Conservation (phyloP, 2,888 invertebrate species). For the Diplolepis rosae region DNA sequence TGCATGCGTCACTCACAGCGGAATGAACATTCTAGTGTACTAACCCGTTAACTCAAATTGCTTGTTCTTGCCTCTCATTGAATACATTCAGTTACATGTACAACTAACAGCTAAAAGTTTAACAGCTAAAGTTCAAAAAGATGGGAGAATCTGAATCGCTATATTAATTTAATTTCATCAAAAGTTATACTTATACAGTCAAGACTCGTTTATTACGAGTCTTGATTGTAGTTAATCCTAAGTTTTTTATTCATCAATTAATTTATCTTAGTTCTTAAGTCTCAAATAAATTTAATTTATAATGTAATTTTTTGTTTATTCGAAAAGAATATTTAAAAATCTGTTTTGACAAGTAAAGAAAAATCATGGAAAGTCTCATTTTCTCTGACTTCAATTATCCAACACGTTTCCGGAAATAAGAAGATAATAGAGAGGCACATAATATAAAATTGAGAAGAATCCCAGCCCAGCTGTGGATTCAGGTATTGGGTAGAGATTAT, state of each 20-base stretch:
- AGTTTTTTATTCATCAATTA: no score
- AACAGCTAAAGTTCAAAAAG: no score
- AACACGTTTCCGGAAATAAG: not conserved
- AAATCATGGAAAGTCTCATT: not conserved
- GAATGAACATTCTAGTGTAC: conserved; percentile 10
- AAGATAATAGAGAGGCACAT: not conserved
- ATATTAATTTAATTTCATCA: no score
- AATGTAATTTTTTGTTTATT: no score
- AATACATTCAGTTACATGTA: not conserved
- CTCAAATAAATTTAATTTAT: no score
- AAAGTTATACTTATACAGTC: no score
- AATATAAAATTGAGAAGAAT: not conserved
- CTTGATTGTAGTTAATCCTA: no score
- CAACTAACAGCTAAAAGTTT: no score
- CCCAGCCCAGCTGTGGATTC: not conserved
- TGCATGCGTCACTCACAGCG: conserved; percentile 53
- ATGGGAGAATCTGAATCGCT: no score
- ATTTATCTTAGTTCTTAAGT: no score
- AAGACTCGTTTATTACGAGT: no score
- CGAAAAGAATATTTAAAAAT: no score
- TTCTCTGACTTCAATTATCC: not conserved
- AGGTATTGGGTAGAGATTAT: conserved; percentile 15
- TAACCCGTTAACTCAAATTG: conserved; percentile 3
- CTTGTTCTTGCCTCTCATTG: not conserved
- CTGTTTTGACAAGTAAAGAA: not conserved